Percentiles rank a stretch among this genome's conserved stretches.
Evolutionary conservation across 2,888 invertebrate genomes (phyloP).

Genomic region (Stictocephala bisonia): DNA sequence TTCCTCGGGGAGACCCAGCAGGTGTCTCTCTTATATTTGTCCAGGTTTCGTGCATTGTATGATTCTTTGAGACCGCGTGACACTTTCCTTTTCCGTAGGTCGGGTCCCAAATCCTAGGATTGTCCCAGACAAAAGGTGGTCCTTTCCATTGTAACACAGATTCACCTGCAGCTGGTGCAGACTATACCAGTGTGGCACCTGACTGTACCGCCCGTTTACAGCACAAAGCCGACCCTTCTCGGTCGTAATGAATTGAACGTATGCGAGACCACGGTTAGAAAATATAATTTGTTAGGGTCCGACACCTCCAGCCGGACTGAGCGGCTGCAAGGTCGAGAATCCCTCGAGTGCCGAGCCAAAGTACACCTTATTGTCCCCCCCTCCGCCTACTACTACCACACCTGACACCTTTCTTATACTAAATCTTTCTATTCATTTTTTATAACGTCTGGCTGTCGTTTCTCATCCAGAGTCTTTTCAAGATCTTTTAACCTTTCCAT

Average conservation of each 20-base stretch:
- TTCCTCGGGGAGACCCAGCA: too few relatives aligned
- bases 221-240: constrained; percentile 37
- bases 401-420: constrained; percentile 46
- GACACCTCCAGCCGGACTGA: constrained; percentile 46
- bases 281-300: constrained; percentile 51
- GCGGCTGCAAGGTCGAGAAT: constrained; percentile 28
- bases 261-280: constrained; percentile 47
- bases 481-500: constrained; percentile 36
- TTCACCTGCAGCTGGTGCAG: not conserved
- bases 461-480: constrained; percentile 19
- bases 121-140: constrained; percentile 22
- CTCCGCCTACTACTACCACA: constrained; percentile 1
- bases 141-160: not conserved
- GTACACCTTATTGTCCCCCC: constrained; percentile 23
- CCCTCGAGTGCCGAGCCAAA: constrained; percentile 8
- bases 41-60: too few relatives aligned
- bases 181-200: not conserved
- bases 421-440: constrained; percentile 47
- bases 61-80: constrained; percentile 1
- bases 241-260: constrained; percentile 49
- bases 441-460: constrained; percentile 26
- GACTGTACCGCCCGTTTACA: constrained; percentile 35
- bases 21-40: too few relatives aligned
- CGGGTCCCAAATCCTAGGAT: not conserved
- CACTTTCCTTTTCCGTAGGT: not conserved